These are phyloP conservation scores for Arnoldichthys spilopterus DNA, from an alignment of 2,797 vertebrate genomes.

Conservation along the genomic window DNA sequence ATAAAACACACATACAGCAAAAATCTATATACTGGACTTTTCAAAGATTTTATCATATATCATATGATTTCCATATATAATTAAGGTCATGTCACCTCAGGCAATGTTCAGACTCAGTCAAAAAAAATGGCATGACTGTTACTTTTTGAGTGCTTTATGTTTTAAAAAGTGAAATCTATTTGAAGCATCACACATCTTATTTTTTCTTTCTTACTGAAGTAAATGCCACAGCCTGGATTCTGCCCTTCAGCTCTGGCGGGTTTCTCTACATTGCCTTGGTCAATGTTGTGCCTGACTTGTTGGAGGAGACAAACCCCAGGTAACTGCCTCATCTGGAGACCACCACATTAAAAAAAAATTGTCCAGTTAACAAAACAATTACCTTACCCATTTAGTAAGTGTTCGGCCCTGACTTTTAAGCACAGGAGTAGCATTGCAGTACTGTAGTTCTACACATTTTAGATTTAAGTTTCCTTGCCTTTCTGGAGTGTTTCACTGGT, in stretches of 20 bases:
- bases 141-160: no score
- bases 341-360: neutral
- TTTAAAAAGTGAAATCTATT: neutral
- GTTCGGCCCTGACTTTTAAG: neutral
- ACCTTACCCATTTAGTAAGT: neutral
- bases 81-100: no score
- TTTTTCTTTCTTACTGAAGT: conserved; percentile 70
- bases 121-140: no score
- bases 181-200: neutral
- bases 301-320: conserved; percentile 88
- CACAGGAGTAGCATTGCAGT: no score
- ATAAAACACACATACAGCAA: neutral
- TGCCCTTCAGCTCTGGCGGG: conserved; percentile 95
- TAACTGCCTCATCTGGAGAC: conserved; percentile 36
- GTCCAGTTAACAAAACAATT: neutral
- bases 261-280: conserved; percentile 98
- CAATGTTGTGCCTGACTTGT: conserved; percentile 93
- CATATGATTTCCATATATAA: no score
- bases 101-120: neutral
- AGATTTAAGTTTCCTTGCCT: no score
- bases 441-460: no score
- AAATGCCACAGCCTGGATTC: conserved; percentile 88
- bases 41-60: neutral
- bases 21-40: neutral
- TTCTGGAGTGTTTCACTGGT: no score